These are phyloP conservation scores for Caenorhabditis briggsae DNA, from an alignment of 1,140 invertebrate genomes.

Conservation along the genomic window DNA sequence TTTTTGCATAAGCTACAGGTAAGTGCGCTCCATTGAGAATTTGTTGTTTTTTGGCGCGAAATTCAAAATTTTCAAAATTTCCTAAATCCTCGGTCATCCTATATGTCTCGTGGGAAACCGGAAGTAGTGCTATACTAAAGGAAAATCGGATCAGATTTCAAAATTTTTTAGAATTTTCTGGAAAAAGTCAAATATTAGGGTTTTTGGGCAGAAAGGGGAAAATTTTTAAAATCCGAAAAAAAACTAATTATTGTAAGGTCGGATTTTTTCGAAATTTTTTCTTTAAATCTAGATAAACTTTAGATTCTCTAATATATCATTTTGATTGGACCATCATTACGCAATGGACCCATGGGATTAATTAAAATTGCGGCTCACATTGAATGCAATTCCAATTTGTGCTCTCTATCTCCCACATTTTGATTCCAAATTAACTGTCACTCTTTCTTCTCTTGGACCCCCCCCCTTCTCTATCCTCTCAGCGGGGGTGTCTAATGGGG, in stretches of 20 bases:
- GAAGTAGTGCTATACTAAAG: no score
- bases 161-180: background rate
- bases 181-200: background rate
- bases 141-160: background rate
- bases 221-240: no score
- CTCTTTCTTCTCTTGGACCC: background rate
- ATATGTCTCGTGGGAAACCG: no score
- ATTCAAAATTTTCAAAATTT: background rate
- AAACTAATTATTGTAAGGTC: no score
- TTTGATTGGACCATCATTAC: background rate
- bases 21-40: no score
- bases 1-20: constrained; percentile 55
- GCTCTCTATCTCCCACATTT: background rate
- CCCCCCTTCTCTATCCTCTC: background rate
- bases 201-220: background rate
- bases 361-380: background rate
- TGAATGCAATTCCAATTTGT: background rate
- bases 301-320: no score
- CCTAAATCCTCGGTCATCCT: background rate
- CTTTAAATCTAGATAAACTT: no score
- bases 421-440: constrained; percentile 34
- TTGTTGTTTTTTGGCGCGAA: no score
- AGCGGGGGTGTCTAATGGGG: background rate
- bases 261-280: no score
- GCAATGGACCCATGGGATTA: constrained; percentile 11